Evolutionary conservation across 2,113 vertebrate species (phyloP).

Genomic region (Herpailurus yagouaroundi): DNA sequence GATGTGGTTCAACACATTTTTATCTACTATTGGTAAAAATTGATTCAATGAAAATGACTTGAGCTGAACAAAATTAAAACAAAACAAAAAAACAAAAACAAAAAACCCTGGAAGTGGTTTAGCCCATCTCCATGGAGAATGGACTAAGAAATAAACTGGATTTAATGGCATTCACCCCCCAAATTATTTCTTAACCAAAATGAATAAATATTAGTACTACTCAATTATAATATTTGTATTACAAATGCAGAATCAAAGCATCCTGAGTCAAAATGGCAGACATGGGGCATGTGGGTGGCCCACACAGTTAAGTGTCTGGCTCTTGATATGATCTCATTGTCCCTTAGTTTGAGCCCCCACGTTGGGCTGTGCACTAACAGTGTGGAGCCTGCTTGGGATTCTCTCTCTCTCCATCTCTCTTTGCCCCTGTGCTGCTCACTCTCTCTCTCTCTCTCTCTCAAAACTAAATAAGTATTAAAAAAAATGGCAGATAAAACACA

Average conservation of each 20-base stretch:
- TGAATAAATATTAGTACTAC: background rate
- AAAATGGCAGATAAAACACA: background rate
- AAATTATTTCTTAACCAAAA: conserved; percentile 25
- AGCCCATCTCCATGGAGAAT: background rate
- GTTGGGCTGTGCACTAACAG: too few species aligned
- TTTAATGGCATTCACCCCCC: background rate
- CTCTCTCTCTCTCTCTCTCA: too few species aligned
- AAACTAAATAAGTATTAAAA: too few species aligned
- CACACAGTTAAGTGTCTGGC: too few species aligned
- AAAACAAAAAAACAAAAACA: background rate
- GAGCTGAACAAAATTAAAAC: background rate
- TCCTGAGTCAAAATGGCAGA: background rate
- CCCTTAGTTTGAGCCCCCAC: too few species aligned
- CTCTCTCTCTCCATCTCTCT: too few species aligned
- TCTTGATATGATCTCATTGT: too few species aligned
- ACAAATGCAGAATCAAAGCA: conserved; percentile 8
- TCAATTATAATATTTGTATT: conserved; percentile 3
- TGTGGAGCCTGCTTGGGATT: too few species aligned
- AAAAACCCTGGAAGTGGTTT: background rate
- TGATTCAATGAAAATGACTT: background rate
- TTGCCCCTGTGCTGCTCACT: too few species aligned
- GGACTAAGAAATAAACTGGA: background rate
- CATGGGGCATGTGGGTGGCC: too few species aligned
- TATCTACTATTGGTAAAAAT: background rate
- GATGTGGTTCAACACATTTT: background rate